Base-by-base conservation (phyloP, 2,888 invertebrate species). In the Corbicula japonica region DNA sequence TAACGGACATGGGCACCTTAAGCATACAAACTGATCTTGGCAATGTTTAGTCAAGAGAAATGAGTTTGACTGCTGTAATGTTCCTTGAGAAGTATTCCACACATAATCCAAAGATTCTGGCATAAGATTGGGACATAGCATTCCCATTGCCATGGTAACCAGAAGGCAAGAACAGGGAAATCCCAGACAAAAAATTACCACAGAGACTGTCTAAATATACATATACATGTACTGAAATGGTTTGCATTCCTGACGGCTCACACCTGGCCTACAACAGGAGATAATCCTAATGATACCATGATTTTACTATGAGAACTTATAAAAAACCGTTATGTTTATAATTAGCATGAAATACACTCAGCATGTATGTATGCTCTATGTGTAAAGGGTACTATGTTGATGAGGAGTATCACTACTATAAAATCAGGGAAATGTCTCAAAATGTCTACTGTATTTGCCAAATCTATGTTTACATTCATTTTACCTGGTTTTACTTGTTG, bases 161-260 rank as follows among this genome's bases (percentile, higher is more conserved):
- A 30, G 44, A 46, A 72, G 28, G 48, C 26, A 63, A 41, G 62
- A 66, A 41, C 28, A 41, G 52, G 63, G 38, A 61, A 61, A 54
- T 54, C 62, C 61, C 54, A 54, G 71, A 66, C 54, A 41, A 65
- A 58, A 58, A 54, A 54, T 38, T 15, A 38, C 38, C 38, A 41
- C 66, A 41, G 66, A 52, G 41, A 35, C 28, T 28, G 35, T 52
- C 54, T 44, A 70, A 62, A 61, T 41, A 32, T 62, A n/a, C n/a
- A 69, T 63, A 50, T 74, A 77, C 78, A 82, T 76, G 78, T 72
- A 82, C 75, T 50, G 70, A 78, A 78, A 82, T 82, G 78, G 78
- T 74, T 82, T 35, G 70, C 75, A 82, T 82, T 78, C 82, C 82
- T 35, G 48, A 54, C 30, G 48, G 32, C 12, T 48, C 71, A 66